Conservation (phyloP, 2,888 invertebrate species). For the Magallana nippona region DNA sequence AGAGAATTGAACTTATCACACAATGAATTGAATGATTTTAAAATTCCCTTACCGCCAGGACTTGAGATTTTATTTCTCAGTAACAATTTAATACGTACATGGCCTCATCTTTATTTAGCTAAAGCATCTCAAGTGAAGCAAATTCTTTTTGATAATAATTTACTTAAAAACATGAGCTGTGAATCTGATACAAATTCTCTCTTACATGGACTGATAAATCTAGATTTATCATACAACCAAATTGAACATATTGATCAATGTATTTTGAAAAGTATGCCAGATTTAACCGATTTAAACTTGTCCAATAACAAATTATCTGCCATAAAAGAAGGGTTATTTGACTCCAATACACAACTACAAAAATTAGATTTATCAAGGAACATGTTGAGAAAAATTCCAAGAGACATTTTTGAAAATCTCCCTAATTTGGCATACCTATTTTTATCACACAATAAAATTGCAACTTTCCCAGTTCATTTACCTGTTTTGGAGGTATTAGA, state of each 20-base stretch:
- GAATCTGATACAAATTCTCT: not conserved
- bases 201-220: not conserved
- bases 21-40: constrained; percentile 2
- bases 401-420: constrained; percentile 43
- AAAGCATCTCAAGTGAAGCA: not conserved
- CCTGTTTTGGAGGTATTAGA: constrained; percentile 56
- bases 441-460: constrained; percentile 49
- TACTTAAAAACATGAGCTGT: not conserved
- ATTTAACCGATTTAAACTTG: constrained; percentile 45
- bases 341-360: constrained; percentile 31
- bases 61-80: not conserved
- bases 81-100: not conserved
- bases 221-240: not conserved
- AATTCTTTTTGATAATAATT: constrained; percentile 29
- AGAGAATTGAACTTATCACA: not conserved
- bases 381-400: constrained; percentile 40
- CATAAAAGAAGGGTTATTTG: constrained; percentile 19
- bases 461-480: constrained; percentile 45
- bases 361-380: constrained; percentile 52
- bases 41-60: not conserved
- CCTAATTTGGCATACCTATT: constrained; percentile 48
- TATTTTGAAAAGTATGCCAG: constrained; percentile 4
- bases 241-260: not conserved
- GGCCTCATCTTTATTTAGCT: not conserved
- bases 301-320: constrained; percentile 47